Evolutionary conservation across 2,797 vertebrate genomes (phyloP).

Genomic region (Channa striata): DNA sequence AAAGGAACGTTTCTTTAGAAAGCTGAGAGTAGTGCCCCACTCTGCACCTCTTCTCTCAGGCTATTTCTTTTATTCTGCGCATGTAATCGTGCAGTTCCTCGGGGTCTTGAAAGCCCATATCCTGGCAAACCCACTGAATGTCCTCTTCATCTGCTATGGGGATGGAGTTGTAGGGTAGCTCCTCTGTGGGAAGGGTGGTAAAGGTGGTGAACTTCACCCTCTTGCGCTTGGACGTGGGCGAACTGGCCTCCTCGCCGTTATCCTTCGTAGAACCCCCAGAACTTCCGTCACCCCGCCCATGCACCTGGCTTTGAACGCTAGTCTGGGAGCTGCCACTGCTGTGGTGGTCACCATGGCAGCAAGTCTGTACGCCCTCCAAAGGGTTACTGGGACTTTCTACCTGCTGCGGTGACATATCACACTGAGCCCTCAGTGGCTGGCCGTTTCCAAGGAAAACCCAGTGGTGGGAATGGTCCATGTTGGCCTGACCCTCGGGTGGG

Average conservation of each 20-base stretch:
- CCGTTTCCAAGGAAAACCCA: slow-evolving; percentile 99
- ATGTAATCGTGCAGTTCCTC: slow-evolving; percentile 96
- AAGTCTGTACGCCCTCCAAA: slow-evolving; percentile 91
- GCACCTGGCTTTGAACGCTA: slow-evolving; percentile 97
- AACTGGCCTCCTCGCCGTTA: slow-evolving; percentile 93
- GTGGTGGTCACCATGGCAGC: slow-evolving; percentile 95
- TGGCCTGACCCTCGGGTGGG: slow-evolving; percentile 97
- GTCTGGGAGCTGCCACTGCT: slow-evolving; percentile 98
- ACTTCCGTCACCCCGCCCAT: slow-evolving; percentile 94
- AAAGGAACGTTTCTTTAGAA: slow-evolving; percentile 80
- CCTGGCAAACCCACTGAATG: slow-evolving; percentile 98
- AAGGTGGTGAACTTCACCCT: slow-evolving; percentile 99
- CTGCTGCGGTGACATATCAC: slow-evolving; percentile 91
- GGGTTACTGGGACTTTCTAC: slow-evolving; percentile 90
- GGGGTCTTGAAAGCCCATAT: slow-evolving; percentile 95
- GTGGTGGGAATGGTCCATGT: slow-evolving; percentile 98
- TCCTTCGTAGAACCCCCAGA: slow-evolving; percentile 94
- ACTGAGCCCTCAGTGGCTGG: slow-evolving; percentile 92
- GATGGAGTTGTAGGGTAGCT: slow-evolving; percentile 96
- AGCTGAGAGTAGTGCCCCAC: slow-evolving; percentile 51
- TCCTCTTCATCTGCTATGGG: slow-evolving; percentile 96
- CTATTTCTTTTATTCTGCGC: slow-evolving; percentile 98
- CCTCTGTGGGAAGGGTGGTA: slow-evolving; percentile 93
- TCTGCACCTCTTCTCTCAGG: slow-evolving; percentile 79
- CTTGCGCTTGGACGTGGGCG: slow-evolving; percentile 97